Conservation (phyloP, 1,140 invertebrate genomes). For the Lamellibrachia luymesi region DNA sequence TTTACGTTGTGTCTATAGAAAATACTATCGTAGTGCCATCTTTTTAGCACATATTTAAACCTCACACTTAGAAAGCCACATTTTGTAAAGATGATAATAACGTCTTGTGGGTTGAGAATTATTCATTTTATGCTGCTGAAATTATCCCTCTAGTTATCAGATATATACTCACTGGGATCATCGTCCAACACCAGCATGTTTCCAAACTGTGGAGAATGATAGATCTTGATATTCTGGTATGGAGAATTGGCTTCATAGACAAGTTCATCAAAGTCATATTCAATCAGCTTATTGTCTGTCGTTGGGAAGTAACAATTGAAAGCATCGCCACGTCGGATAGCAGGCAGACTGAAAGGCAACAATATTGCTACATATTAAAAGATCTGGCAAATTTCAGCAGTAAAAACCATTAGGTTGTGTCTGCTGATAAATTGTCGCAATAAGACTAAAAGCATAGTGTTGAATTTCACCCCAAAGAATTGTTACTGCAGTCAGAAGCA, state of each 20-base stretch:
- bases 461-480: neutral
- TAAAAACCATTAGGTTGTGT: neutral
- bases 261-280: conserved; percentile 85
- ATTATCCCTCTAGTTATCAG: neutral
- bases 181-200: conserved; percentile 87
- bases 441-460: neutral
- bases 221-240: conserved; percentile 87
- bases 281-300: conserved; percentile 84
- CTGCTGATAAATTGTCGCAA: neutral
- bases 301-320: conserved; percentile 53
- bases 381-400: neutral
- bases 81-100: neutral
- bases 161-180: conserved; percentile 75
- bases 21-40: neutral
- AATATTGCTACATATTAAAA: neutral
- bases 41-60: neutral
- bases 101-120: too few relatives aligned
- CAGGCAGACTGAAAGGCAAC: conserved; percentile 21
- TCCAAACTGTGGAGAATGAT: conserved; percentile 82
- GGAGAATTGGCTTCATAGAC: conserved; percentile 78
- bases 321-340: conserved; percentile 34
- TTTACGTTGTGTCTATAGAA: neutral
- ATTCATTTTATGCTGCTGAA: neutral
- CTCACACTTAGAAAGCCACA: neutral
- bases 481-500: neutral